Evolutionary conservation across 1,140 invertebrate species (phyloP).

Genomic region (Bombus picipes): DNA sequence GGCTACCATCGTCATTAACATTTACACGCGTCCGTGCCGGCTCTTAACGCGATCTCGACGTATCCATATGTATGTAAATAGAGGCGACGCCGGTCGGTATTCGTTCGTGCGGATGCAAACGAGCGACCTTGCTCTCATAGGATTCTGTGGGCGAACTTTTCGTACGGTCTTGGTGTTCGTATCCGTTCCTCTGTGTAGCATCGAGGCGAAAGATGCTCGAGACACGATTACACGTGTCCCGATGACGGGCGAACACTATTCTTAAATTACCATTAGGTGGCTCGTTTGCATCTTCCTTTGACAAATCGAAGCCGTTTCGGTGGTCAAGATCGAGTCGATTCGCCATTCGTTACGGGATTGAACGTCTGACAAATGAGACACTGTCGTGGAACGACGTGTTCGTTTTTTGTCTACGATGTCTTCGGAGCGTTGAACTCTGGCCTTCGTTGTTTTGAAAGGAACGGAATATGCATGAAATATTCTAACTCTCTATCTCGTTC

Average conservation of each 20-base stretch:
- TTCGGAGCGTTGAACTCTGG: not conserved
- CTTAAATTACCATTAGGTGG: conserved; percentile 25
- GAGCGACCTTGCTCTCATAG: conserved; percentile 47
- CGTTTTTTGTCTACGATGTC: not conserved
- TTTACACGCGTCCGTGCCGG: conserved; percentile 56
- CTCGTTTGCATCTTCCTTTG: conserved; percentile 15
- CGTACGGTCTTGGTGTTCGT: not conserved
- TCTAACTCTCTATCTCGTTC: not conserved
- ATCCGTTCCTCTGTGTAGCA: not conserved
- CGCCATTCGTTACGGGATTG: conserved; percentile 11
- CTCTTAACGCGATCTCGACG: conserved; percentile 68
- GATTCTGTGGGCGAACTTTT: conserved; percentile 44
- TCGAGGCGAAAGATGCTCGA: not conserved
- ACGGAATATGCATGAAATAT: not conserved
- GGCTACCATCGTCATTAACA: conserved; percentile 72
- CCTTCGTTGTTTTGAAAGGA: conserved; percentile 1
- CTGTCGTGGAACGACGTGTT: not conserved
- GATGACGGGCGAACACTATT: conserved; percentile 4
- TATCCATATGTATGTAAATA: conserved; percentile 72
- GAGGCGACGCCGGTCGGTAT: conserved; percentile 33
- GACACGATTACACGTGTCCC: conserved; percentile 32
- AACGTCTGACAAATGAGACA: not conserved
- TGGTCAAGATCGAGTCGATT: conserved; percentile 11
- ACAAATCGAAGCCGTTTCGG: conserved; percentile 28
- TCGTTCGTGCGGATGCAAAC: conserved; percentile 50